Evolutionary conservation across 2,113 vertebrate species (phyloP).

Genomic region (Archilochus colubris): DNA sequence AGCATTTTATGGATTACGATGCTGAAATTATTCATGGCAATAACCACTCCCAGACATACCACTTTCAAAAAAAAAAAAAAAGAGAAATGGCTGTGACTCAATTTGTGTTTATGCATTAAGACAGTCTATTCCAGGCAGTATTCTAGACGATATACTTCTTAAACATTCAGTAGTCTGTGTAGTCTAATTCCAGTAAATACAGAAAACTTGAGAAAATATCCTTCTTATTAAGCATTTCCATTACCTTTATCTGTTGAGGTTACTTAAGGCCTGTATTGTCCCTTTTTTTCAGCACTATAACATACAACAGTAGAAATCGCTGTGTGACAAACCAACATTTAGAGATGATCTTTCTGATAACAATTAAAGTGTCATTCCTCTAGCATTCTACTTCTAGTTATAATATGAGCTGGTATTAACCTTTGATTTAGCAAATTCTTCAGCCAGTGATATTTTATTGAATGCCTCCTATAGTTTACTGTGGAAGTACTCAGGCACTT

Average conservation of each 20-base stretch:
- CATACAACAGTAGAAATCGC: not conserved
- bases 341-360: not conserved
- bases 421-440: not conserved
- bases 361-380: not conserved
- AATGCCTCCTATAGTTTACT: not conserved
- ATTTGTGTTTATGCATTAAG: not conserved
- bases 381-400: not conserved
- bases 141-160: not conserved
- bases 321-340: not conserved
- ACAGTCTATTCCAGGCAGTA: not conserved
- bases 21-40: not conserved
- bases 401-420: not conserved
- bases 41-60: not conserved
- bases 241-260: not conserved
- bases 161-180: not conserved
- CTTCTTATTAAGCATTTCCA: not conserved
- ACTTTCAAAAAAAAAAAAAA: not conserved
- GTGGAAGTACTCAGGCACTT: not conserved
- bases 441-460: not conserved
- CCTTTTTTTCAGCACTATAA: not conserved
- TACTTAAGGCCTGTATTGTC: not conserved
- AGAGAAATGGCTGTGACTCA: not conserved
- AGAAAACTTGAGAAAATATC: not conserved
- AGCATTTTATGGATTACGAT: conserved; percentile 16
- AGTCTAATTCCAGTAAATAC: not conserved